Conservation (phyloP, 2,113 vertebrate genomes). For the Glaucidium brasilianum region DNA sequence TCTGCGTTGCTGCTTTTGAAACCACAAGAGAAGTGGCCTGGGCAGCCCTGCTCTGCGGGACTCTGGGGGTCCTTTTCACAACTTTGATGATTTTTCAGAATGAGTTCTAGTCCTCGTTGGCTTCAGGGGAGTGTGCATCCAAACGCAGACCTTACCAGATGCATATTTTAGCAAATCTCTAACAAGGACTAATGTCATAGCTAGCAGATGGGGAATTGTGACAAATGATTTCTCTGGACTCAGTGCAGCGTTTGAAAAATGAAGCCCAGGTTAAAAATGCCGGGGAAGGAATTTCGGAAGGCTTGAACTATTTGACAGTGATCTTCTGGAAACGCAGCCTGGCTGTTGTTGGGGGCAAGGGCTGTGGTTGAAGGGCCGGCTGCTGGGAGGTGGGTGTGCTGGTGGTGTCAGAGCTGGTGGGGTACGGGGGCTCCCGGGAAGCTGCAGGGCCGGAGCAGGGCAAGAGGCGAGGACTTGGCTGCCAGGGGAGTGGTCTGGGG, state of each 20-base stretch:
- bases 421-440: accelerated
- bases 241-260: neutral
- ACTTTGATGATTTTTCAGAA: neutral
- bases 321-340: neutral
- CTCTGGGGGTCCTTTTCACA: neutral
- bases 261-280: neutral
- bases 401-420: neutral
- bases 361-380: neutral
- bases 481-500: neutral
- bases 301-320: neutral
- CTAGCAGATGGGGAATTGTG: neutral
- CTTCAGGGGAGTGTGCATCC: neutral
- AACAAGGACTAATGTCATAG: neutral
- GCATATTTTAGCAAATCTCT: neutral
- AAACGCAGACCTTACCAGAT: neutral
- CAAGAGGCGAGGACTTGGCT: neutral
- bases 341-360: accelerated
- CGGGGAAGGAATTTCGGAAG: neutral
- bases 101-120: neutral
- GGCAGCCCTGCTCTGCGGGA: neutral
- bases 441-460: neutral
- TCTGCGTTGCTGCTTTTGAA: neutral
- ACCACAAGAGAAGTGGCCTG: neutral
- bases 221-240: neutral
- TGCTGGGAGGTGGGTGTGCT: neutral